phyloP scores from a whole-genome alignment of 2,797 vertebrate species.

The Todus mexicanus region DNA sequence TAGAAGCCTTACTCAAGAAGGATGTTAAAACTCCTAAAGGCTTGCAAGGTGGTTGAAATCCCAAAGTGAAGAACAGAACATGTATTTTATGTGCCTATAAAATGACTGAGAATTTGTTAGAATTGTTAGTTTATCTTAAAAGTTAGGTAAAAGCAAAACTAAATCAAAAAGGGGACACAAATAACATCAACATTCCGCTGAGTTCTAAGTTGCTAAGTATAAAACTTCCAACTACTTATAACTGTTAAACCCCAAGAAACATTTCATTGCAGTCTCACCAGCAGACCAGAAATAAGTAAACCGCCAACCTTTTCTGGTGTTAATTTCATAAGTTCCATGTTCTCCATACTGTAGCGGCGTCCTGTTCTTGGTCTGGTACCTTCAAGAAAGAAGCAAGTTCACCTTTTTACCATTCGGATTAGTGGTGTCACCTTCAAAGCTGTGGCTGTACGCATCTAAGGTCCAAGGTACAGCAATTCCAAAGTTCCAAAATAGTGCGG shows the following conservation, averaged over 20 bases:
- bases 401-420: neutral
- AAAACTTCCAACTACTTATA: neutral
- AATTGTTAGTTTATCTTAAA: too few species aligned
- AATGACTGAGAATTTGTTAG: neutral
- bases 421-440: neutral
- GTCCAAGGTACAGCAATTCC: neutral
- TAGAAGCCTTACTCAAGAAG: neutral
- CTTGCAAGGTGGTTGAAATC: neutral
- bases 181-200: neutral
- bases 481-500: neutral
- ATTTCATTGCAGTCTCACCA: neutral
- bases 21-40: neutral
- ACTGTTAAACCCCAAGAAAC: neutral
- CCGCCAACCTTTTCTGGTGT: slow-evolving; percentile 90
- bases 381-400: slow-evolving; percentile 55
- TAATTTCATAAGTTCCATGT: slow-evolving; percentile 95
- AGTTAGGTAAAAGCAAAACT: too few species aligned
- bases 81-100: neutral
- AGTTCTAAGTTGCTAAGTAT: neutral
- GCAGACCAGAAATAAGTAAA: slow-evolving; percentile 5
- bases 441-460: neutral
- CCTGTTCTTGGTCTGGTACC: slow-evolving; percentile 84
- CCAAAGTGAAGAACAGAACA: neutral
- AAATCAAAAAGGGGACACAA: neutral
- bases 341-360: slow-evolving; percentile 96